Conservation (phyloP, 2,113 vertebrate genomes). For the Cichladusa arquata region DNA sequence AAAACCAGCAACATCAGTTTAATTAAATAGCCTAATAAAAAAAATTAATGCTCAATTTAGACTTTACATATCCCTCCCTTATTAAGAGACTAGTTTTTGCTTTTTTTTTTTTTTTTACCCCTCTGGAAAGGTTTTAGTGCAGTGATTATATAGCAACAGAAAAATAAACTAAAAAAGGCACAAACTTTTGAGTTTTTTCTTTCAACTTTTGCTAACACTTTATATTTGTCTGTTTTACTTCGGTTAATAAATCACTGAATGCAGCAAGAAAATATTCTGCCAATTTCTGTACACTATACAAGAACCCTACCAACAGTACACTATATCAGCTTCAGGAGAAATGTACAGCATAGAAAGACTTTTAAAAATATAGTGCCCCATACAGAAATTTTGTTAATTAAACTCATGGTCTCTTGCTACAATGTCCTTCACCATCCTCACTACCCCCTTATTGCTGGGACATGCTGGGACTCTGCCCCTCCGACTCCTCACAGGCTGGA, state of each 20-base stretch:
- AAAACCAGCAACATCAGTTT: conserved; percentile 12
- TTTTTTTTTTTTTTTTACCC: background rate
- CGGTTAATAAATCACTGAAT: conserved; percentile 78
- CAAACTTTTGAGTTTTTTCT: conserved; percentile 67
- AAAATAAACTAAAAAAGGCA: conserved; percentile 77
- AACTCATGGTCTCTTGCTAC: conserved; percentile 27
- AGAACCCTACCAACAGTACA: conserved; percentile 65
- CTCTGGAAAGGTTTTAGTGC: conserved; percentile 62
- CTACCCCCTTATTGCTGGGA: conserved; percentile 48
- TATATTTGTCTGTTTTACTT: conserved; percentile 77
- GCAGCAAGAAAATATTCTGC: conserved; percentile 83
- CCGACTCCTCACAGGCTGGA: background rate
- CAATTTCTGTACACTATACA: conserved; percentile 86
- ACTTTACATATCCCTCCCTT: background rate
- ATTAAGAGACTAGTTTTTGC: conserved; percentile 22
- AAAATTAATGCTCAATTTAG: conserved; percentile 13
- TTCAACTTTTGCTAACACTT: conserved; percentile 72
- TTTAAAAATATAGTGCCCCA: conserved; percentile 67
- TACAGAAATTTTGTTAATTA: conserved; percentile 44
- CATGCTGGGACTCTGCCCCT: background rate
- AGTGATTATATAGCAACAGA: conserved; percentile 60
- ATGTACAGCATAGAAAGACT: conserved; percentile 75
- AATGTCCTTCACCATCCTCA: conserved; percentile 15
- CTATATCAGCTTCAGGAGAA: conserved; percentile 69
- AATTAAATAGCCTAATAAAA: conserved; percentile 50